phyloP scores from a whole-genome alignment of 2,888 invertebrate species.

The Cataglyphis altisquamis region DNA sequence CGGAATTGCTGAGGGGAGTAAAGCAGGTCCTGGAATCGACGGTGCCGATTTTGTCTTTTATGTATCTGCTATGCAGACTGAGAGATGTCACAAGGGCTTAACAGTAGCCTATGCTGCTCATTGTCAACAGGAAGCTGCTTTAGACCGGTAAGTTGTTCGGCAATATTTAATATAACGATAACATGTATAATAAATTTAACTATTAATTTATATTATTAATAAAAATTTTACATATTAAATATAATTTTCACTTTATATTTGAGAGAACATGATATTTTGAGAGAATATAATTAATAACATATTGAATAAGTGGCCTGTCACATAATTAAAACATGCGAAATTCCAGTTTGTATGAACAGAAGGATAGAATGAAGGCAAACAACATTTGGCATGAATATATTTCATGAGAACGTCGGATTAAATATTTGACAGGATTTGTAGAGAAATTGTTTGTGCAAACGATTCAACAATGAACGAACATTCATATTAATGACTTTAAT shows the following conservation, averaged over 20 bases:
- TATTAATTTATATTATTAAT: not conserved
- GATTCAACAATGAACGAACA: slow-evolving; percentile 35
- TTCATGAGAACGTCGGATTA: slow-evolving; percentile 54
- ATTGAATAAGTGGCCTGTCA: slow-evolving; percentile 20
- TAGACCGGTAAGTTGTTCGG: slow-evolving; percentile 91
- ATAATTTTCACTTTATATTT: not conserved
- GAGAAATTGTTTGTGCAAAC: slow-evolving; percentile 39
- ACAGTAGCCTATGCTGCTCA: slow-evolving; percentile 99
- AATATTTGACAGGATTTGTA: slow-evolving; percentile 56
- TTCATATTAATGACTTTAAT: slow-evolving; percentile 42
- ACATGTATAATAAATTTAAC: not conserved
- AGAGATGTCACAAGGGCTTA: slow-evolving; percentile 95
- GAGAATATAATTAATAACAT: slow-evolving; percentile 31
- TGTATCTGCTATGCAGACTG: slow-evolving; percentile 97
- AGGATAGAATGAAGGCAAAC: slow-evolving; percentile 41
- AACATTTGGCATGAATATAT: slow-evolving; percentile 52
- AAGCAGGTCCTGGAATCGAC: slow-evolving; percentile 90
- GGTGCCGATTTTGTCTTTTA: slow-evolving; percentile 98
- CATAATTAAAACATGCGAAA: slow-evolving; percentile 32
- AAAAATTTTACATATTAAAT: slow-evolving; percentile 15
- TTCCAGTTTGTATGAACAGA: slow-evolving; percentile 31
- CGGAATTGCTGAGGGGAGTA: slow-evolving; percentile 87
- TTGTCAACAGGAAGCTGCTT: slow-evolving; percentile 97
- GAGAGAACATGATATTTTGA: not conserved
- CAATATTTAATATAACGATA: not conserved